These are phyloP conservation scores for Dryocosmus kuriphilus DNA, from an alignment of 2,888 invertebrate genomes.

Conservation along the genomic window DNA sequence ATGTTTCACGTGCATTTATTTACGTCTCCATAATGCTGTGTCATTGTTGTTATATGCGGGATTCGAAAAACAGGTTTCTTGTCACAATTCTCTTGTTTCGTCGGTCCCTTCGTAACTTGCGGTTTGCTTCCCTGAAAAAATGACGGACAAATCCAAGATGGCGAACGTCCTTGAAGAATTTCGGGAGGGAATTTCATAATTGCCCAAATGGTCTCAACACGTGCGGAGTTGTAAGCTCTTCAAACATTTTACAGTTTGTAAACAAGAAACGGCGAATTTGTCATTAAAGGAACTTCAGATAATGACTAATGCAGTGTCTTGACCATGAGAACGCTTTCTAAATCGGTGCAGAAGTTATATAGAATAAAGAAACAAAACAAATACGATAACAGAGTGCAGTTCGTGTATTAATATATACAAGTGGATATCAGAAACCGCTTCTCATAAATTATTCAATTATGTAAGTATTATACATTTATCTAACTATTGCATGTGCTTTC, in stretches of 20 bases:
- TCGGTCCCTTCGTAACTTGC: not conserved
- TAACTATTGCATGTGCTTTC: not conserved
- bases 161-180: slow-evolving; percentile 13
- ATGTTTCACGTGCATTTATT: not conserved
- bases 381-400: not conserved
- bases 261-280: not conserved
- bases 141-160: not conserved
- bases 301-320: not conserved
- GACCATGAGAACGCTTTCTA: slow-evolving; percentile 1
- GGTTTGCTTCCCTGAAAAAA: not conserved
- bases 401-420: not conserved
- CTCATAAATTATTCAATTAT: not conserved
- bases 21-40: not conserved
- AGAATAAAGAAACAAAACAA: not conserved
- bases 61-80: not conserved
- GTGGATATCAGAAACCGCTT: not conserved
- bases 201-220: slow-evolving; percentile 4
- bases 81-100: not conserved
- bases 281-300: not conserved
- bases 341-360: not conserved
- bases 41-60: too few species aligned
- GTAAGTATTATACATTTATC: not conserved
- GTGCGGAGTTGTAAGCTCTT: not conserved
- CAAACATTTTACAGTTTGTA: not conserved
- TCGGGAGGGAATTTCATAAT: slow-evolving; percentile 23